phyloP scores from a whole-genome alignment of 2,888 invertebrate species.

The Tipula helvola region DNA sequence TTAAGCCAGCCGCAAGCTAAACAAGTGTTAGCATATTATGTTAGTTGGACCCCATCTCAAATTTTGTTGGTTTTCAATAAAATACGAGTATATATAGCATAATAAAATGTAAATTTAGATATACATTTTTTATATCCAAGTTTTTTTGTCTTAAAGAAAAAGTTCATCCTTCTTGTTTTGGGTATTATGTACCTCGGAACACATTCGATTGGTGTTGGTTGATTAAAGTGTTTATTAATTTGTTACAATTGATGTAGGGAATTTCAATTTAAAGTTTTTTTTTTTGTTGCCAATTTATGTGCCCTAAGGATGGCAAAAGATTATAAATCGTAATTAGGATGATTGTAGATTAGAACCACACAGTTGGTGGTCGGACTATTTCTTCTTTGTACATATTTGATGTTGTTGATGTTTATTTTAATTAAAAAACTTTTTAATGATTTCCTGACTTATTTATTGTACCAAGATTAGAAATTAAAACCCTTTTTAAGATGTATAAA shows the following conservation, averaged over 20 bases:
- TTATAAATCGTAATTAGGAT: neutral
- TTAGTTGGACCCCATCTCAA: neutral
- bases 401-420: neutral
- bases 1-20: constrained; percentile 11
- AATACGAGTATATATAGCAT: neutral
- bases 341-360: neutral
- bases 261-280: neutral
- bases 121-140: neutral
- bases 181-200: neutral
- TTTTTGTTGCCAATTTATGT: neutral
- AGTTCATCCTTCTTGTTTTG: neutral
- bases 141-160: neutral
- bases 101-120: neutral
- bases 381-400: neutral
- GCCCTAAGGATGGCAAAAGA: neutral
- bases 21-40: constrained; percentile 11
- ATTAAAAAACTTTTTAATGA: neutral
- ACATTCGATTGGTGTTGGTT: neutral
- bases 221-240: neutral
- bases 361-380: neutral
- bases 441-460: neutral
- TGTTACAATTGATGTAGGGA: neutral
- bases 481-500: neutral
- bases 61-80: neutral
- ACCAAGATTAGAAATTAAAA: neutral